phyloP scores from a whole-genome alignment of 2,113 vertebrate species.

The Bubalus kerabau region DNA sequence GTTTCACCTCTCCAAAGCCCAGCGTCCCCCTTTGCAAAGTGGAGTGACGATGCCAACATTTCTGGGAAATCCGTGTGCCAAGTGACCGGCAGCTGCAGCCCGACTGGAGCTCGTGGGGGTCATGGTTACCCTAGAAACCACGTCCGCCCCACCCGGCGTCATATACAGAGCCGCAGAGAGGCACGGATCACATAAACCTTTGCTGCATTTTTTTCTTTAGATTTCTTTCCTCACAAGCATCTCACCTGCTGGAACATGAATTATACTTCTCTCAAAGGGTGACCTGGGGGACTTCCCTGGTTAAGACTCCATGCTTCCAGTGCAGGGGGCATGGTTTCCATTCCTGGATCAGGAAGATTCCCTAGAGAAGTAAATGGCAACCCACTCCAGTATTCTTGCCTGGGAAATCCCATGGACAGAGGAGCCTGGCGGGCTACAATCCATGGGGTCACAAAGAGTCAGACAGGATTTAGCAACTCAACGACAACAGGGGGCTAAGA shows the following conservation, averaged over 20 bases:
- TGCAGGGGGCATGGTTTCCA: not conserved
- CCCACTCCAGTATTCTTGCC: not conserved
- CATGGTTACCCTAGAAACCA: not conserved
- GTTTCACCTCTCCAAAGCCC: not conserved
- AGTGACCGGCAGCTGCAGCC: not conserved
- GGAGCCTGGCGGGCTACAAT: not conserved
- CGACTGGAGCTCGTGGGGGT: accelerated
- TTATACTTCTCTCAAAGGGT: not conserved
- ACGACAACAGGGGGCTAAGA: not conserved
- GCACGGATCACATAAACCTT: accelerated
- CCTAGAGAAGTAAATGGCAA: not conserved
- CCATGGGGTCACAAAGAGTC: not conserved
- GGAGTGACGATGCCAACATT: not conserved
- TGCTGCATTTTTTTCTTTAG: not conserved
- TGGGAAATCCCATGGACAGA: not conserved
- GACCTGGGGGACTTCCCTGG: not conserved
- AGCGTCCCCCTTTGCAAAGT: not conserved
- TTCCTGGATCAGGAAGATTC: not conserved
- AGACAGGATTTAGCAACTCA: not conserved
- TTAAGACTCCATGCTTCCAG: not conserved
- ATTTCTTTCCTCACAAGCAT: not conserved
- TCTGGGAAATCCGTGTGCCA: not conserved
- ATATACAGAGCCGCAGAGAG: accelerated
- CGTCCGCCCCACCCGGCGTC: accelerated
- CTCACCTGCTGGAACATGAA: not conserved